Conservation (phyloP, 2,888 invertebrate species). For the Gisinianus flammeolus region DNA sequence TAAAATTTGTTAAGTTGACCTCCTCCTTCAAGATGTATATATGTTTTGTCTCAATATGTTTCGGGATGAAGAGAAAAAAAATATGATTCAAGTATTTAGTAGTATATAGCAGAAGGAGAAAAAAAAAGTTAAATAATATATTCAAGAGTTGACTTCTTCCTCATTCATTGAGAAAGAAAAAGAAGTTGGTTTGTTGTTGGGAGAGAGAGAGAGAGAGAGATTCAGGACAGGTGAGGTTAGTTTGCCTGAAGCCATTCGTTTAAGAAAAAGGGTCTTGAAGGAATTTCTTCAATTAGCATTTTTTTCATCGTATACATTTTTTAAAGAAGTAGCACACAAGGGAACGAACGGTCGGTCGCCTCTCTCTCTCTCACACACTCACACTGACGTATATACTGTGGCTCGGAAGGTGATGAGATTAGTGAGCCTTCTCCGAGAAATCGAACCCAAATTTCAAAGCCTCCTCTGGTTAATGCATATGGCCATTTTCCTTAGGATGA, state of each 20-base stretch:
- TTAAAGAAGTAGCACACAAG: not conserved
- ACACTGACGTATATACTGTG: too few relatives aligned
- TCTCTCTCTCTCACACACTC: too few relatives aligned
- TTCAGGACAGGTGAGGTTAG: slow-evolving; percentile 44
- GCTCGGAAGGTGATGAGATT: too few relatives aligned
- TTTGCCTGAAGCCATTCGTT: slow-evolving; percentile 33
- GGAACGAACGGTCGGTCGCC: not conserved
- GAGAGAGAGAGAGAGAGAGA: slow-evolving; percentile 1
- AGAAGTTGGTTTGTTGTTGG: slow-evolving; percentile 12
- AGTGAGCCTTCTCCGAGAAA: too few relatives aligned
- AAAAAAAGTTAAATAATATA: slow-evolving; percentile 18
- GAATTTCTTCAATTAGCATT: not conserved
- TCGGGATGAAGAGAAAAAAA: not conserved
- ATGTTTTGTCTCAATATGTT: slow-evolving; percentile 18
- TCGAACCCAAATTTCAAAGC: too few relatives aligned
- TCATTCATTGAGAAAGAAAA: slow-evolving; percentile 30
- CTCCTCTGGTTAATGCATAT: too few relatives aligned
- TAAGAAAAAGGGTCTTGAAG: not conserved
- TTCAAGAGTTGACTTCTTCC: slow-evolving; percentile 36
- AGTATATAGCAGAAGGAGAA: not conserved
- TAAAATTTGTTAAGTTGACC: slow-evolving; percentile 3
- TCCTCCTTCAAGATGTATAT: not conserved
- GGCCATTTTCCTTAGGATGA: too few relatives aligned
- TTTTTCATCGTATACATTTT: not conserved
- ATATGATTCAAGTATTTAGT: too few relatives aligned